phyloP scores from a whole-genome alignment of 1,140 invertebrate genomes.

The Charaxes varanes region DNA sequence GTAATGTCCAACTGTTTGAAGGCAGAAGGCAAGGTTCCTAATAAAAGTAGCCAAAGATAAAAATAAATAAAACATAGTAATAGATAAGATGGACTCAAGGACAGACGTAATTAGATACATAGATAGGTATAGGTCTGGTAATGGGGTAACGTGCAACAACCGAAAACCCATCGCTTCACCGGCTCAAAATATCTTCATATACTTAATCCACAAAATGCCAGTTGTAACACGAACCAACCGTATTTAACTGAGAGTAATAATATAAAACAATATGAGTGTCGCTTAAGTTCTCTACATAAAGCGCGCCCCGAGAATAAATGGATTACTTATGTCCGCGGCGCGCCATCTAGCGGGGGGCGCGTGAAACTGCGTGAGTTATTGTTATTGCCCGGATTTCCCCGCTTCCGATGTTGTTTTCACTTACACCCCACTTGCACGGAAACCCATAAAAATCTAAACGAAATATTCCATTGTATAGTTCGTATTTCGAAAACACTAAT shows the following conservation, averaged over 20 bases:
- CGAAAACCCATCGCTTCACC: neutral
- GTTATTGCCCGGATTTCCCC: slow-evolving; percentile 67
- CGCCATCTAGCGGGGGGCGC: slow-evolving; percentile 67
- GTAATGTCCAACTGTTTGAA: too few species aligned
- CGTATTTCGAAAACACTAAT: slow-evolving; percentile 18
- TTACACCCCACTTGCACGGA: slow-evolving; percentile 57
- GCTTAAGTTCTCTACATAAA: slow-evolving; percentile 68
- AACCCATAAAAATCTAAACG: slow-evolving; percentile 57
- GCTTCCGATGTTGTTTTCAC: slow-evolving; percentile 65
- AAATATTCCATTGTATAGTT: slow-evolving; percentile 57
- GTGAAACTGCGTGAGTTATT: slow-evolving; percentile 65
- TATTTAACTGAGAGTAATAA: slow-evolving; percentile 64
- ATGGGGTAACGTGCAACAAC: too few species aligned
- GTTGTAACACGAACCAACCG: slow-evolving; percentile 33
- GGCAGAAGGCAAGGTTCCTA: too few species aligned
- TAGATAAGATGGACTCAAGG: too few species aligned
- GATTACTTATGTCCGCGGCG: slow-evolving; percentile 67
- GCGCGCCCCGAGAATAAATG: slow-evolving; percentile 68
- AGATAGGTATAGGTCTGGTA: too few species aligned
- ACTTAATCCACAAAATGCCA: slow-evolving; percentile 29
- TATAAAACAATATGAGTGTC: slow-evolving; percentile 60
- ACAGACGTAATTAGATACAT: too few species aligned
- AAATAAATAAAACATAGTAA: too few species aligned
- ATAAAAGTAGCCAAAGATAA: too few species aligned
- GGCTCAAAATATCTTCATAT: slow-evolving; percentile 7